Evolutionary conservation across 2,888 invertebrate genomes (phyloP), one percentile per base, ranked within the genome.

Genomic region (Blastobasis lacticolella): DNA sequence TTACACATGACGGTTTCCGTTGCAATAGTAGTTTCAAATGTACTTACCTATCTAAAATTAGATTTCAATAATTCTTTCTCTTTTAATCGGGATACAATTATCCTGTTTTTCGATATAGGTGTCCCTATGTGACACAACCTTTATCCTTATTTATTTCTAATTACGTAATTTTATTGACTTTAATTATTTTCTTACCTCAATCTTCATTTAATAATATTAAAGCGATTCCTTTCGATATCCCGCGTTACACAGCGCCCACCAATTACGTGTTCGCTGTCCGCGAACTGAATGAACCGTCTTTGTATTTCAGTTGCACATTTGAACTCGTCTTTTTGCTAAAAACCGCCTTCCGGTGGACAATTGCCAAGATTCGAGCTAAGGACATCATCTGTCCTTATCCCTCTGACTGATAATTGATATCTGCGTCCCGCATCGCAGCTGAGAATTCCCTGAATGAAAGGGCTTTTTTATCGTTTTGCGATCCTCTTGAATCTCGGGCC

Each of bases 341-440:
- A 77, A 71, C 75, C 75, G 75, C 73, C 76, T 85, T 87, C 87
- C 87, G 78, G 87, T 87, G 87, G 87, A 85, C 84, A 80, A 82
- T 81, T 87, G 87, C 87, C 87, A 87, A 87, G 86, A 81, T 71
- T 73, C 67, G 71, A 75, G 69, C 66, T 74, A 73, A 80, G 75
- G 75, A 73, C 66, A 69, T 74, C 56, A 38, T 48, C 62, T 53
- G 38, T 79, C 78, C 56, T 59, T 60, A 41, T 77, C 67, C 9
- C 52, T 50, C 75, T 38, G 49, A 45, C 49, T 8, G 8, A 10
- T 47, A 37, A 55, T 54, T n/a, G n/a, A 55, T 79, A 73, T 62
- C 1, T 58, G 40, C 54, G 57, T 87, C 81, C 64, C 72, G 50
- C 54, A 74, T 61, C 62, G 51, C 57, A 63, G 54, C 63, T 65